Evolutionary conservation across 2,797 vertebrate species (phyloP), one percentile per base, ranked within the genome.

Genomic region (Hippoglossus hippoglossus): DNA sequence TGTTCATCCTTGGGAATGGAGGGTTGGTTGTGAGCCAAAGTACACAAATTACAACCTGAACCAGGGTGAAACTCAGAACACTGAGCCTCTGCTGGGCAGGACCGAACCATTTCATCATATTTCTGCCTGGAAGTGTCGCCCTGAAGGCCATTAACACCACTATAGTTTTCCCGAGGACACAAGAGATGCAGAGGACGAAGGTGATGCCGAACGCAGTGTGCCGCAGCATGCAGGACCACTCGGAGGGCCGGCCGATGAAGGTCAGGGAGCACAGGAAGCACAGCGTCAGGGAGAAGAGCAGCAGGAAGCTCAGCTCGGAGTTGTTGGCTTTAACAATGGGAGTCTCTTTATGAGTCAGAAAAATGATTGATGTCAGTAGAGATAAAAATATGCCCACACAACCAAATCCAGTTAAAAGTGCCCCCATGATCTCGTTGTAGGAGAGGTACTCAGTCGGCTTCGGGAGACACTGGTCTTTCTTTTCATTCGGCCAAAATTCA

Each of bases 201-300:
- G 91, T 94, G 83, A 94, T 92, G 12, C 95, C 91, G 12, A 94
- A 94, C 0, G 87, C 92, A 21, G 93, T 94, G 87, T 95, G 93
- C 0, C 92, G 79, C 80, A 95, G 86, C 92, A 94, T 94, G 83
- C 94, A 94, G 75, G 94, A 94, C 93, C 93, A 94, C 24, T 89
- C 68, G 67, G 93, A 87, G 63, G 93, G 94, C 7, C 62, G 88
- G 1, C 94, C 94, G 1, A 95, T 93, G 78, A 94, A 93, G 41
- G 92, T 95, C 41, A 95, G 73, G 51, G 94, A 94, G 11, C 92
- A 94, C 55, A 94, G 88, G 72, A 95, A 94, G 67, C 93, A 94
- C 73, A 94, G 76, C 50, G 74, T 91, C 68, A 94, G 31, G 4
- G 94, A 95, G 79, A 94, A 93, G 63, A 95, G 92, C 63, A 95